Conservation (phyloP, 2,888 invertebrate species). For the Ametastegia equiseti region DNA sequence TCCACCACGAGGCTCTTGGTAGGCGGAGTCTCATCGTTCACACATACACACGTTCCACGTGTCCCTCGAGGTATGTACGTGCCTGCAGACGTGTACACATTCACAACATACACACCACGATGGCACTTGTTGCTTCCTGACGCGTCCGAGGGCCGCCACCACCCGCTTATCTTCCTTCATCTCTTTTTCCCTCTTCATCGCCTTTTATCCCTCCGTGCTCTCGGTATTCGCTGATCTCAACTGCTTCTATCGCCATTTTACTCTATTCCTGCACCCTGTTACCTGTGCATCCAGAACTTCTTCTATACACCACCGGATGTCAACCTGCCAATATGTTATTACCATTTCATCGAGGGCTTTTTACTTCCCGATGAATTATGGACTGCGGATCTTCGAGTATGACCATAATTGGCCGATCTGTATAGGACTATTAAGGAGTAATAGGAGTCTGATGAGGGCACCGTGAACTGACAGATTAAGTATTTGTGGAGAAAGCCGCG, state of each 20-base stretch:
- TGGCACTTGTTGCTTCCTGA: conserved; percentile 38
- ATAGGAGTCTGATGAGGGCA: too few relatives aligned
- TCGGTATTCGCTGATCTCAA: background rate
- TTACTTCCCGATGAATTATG: too few relatives aligned
- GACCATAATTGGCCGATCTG: too few relatives aligned
- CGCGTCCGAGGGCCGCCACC: background rate
- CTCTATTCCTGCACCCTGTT: background rate
- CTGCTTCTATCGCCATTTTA: background rate
- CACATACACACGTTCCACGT: background rate
- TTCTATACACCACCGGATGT: background rate
- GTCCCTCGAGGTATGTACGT: background rate
- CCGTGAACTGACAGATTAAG: too few relatives aligned
- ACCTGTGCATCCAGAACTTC: background rate
- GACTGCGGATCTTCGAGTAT: too few relatives aligned
- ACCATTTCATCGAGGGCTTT: too few relatives aligned
- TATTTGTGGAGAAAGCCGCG: too few relatives aligned
- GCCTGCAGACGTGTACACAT: background rate
- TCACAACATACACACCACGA: background rate
- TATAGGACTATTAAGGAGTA: too few relatives aligned
- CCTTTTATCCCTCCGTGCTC: background rate
- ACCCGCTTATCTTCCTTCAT: background rate
- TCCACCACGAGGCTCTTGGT: conserved; percentile 33
- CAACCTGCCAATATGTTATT: background rate
- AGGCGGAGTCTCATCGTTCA: conserved; percentile 36
- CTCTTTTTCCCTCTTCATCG: background rate